Evolutionary conservation across 2,797 vertebrate genomes (phyloP).

Genomic region (Eidolon dupreanum): DNA sequence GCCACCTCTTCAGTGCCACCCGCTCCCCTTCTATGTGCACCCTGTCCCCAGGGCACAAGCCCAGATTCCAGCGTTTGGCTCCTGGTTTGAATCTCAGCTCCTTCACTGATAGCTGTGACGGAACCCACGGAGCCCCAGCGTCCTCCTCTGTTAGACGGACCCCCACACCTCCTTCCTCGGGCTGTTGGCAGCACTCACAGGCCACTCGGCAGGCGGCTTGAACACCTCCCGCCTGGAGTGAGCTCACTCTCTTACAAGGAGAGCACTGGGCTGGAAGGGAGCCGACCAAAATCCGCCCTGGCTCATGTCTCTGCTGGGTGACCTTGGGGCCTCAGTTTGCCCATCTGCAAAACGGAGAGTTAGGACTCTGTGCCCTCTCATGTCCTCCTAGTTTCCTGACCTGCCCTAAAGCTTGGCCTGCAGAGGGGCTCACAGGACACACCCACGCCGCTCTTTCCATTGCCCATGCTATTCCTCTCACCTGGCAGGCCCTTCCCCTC

Average conservation of each 20-base stretch:
- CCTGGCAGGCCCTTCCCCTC: not conserved
- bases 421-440: not conserved
- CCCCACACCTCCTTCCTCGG: rapidly evolving
- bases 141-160: not conserved
- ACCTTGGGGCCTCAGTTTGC: not conserved
- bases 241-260: not conserved
- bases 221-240: not conserved
- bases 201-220: rapidly evolving
- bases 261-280: not conserved
- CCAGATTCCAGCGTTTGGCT: not conserved
- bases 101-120: not conserved
- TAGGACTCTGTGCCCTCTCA: not conserved
- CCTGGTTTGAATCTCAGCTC: not conserved
- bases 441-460: rapidly evolving
- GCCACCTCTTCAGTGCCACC: rapidly evolving
- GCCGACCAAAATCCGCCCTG: not conserved
- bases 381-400: rapidly evolving
- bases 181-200: no score
- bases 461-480: rapidly evolving
- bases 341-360: not conserved
- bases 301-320: no score
- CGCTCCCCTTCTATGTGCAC: rapidly evolving
- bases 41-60: not conserved
- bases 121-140: not conserved
- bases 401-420: not conserved